Percentiles rank a stretch among this genome's conserved stretches.
Evolutionary conservation across 2,888 invertebrate genomes (phyloP).

Genomic region (Leptinotarsa juncta): DNA sequence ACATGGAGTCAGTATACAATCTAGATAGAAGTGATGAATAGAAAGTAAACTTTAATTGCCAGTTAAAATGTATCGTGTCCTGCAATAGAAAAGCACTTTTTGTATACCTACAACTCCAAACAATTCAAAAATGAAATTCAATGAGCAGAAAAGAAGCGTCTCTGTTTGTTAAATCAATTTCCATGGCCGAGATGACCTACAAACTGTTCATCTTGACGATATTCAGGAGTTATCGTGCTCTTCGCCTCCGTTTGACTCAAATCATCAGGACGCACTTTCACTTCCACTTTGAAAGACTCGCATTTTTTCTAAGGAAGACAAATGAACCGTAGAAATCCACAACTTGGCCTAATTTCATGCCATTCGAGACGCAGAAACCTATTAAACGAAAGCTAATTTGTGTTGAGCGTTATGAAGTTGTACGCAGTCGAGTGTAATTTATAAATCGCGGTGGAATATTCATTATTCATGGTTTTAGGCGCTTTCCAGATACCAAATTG

Average conservation of each 20-base stretch:
- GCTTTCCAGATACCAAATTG: background rate
- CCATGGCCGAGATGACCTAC: too few relatives aligned
- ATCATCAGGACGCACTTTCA: background rate
- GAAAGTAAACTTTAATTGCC: too few relatives aligned
- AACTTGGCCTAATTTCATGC: background rate
- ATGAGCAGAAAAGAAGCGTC: too few relatives aligned
- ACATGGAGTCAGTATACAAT: too few relatives aligned
- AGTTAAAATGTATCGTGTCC: too few relatives aligned
- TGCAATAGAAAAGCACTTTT: too few relatives aligned
- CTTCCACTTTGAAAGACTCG: background rate
- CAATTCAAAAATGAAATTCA: too few relatives aligned
- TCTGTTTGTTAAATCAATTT: too few relatives aligned
- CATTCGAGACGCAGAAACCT: constrained; percentile 2
- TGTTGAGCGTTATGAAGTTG: constrained; percentile 10
- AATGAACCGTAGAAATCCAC: constrained; percentile 7
- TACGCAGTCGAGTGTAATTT: background rate
- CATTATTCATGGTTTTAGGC: background rate
- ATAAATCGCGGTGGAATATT: background rate
- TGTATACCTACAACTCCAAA: too few relatives aligned
- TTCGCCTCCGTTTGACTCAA: background rate
- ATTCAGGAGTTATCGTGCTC: background rate
- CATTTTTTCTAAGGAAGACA: constrained; percentile 11
- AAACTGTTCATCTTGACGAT: background rate
- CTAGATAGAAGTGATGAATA: too few relatives aligned
- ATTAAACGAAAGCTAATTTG: constrained; percentile 12